Conservation (phyloP, 2,797 vertebrate genomes). For the Danio albolineatus region DNA sequence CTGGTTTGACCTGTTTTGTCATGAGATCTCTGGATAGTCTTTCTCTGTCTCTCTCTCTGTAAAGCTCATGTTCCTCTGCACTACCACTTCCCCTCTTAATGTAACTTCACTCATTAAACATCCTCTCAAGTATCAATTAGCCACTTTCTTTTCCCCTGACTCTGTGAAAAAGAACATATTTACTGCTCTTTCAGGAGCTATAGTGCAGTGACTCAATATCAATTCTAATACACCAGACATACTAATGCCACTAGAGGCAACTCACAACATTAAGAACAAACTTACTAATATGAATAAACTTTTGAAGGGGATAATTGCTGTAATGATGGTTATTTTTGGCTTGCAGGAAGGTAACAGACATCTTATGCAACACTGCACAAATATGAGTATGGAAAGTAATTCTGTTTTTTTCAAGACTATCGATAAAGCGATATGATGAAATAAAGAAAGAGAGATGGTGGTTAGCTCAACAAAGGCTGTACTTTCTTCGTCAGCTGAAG, state of each 20-base stretch:
- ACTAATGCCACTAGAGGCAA: background rate
- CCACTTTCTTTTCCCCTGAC: background rate
- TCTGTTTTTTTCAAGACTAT: background rate
- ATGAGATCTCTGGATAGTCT: background rate
- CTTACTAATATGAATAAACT: background rate
- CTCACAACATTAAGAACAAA: background rate
- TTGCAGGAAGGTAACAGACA: background rate
- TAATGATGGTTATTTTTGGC: background rate
- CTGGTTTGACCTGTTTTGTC: background rate
- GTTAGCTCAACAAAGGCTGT: too few relatives aligned
- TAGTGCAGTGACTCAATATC: background rate
- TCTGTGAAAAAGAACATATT: background rate
- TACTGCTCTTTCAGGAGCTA: background rate
- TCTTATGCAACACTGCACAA: background rate
- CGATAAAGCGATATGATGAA: background rate
- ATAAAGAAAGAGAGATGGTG: background rate
- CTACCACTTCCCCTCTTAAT: background rate
- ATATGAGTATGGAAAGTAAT: too few relatives aligned
- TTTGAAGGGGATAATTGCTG: background rate
- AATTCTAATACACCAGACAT: background rate
- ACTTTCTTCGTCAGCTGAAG: too few relatives aligned
- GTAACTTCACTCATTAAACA: constrained; percentile 3
- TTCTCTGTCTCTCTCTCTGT: background rate
- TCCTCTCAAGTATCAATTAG: constrained; percentile 26
- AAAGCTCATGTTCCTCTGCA: background rate